These are phyloP conservation scores for Thunnus albacares DNA, from an alignment of 2,797 vertebrate genomes.

Conservation along the genomic window DNA sequence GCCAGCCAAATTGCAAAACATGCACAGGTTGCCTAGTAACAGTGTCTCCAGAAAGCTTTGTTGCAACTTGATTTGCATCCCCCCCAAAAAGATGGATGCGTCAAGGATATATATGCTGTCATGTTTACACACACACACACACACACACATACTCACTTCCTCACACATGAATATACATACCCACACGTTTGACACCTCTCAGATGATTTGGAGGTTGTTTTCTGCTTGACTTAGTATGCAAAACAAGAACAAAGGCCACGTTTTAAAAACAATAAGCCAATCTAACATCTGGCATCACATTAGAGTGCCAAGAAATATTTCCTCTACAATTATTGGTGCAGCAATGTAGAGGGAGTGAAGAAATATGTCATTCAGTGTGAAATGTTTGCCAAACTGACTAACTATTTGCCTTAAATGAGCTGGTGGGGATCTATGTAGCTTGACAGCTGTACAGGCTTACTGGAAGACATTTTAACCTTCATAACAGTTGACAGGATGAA, in stretches of 20 bases:
- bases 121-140: slow-evolving; percentile 44
- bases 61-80: slow-evolving; percentile 79
- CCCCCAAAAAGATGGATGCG: slow-evolving; percentile 62
- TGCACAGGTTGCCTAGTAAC: slow-evolving; percentile 87
- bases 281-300: slow-evolving; percentile 76
- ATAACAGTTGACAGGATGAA: slow-evolving; percentile 76
- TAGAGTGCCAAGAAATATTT: slow-evolving; percentile 67
- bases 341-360: slow-evolving; percentile 58
- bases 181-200: slow-evolving; percentile 57
- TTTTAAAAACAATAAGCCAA: slow-evolving; percentile 76
- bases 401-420: slow-evolving; percentile 77
- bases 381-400: slow-evolving; percentile 75
- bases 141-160: slow-evolving; percentile 16
- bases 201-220: slow-evolving; percentile 63
- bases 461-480: slow-evolving; percentile 85
- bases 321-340: slow-evolving; percentile 72
- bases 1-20: slow-evolving; percentile 73
- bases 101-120: slow-evolving; percentile 61
- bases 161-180: slow-evolving; percentile 51
- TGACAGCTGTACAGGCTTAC: slow-evolving; percentile 78
- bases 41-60: slow-evolving; percentile 77
- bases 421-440: slow-evolving; percentile 67
- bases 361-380: slow-evolving; percentile 69
- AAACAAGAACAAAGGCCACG: slow-evolving; percentile 58
- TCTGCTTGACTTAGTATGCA: slow-evolving; percentile 72